Base-by-base conservation (phyloP, 2,113 vertebrate species). In the Phylloscopus trochilus region DNA sequence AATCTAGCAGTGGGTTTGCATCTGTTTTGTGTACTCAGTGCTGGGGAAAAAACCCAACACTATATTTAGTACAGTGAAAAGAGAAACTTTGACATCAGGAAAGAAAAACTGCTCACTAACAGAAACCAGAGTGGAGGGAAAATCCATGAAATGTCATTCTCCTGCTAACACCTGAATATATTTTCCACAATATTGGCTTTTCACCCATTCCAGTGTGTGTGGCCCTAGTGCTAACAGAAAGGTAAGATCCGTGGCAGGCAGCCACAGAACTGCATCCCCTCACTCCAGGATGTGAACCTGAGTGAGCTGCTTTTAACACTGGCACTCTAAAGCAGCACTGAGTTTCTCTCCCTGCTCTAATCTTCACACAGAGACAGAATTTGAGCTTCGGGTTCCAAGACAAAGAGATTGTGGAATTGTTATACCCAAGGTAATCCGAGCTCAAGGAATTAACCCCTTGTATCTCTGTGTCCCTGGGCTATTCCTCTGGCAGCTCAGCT, bases 301-400 rank as follows among this genome's bases (percentile, higher is more conserved):
- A 23, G 15, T 0, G 8, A 21, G 41, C 43, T 27, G 26, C 37
- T 56, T 24, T 2, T 0, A 44, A 22, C 63, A 56, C 26, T 1
- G 2, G 24, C 82, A 64, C 35, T 31, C 60, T 4, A 17, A 35
- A 24, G 31, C 21, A 63, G 60, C 2, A 0, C 2, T 15, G 15
- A 18, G 8, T 28, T 70, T 75, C 43, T 20, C 60, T 44, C 83
- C 31, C 44, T 37, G 1, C 67, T 69, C 20, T 33, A 12, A 83
- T 17, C 37, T 37, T 51, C 52, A 56, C 23, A 14, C 1, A 0
- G 15, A 89, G 39, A 41, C 8, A 8, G 3, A 37, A 70, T 20
- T 10, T 22, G 30, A 70, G 46, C 51, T 83, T 33, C 27, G 2
- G 13, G 33, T 63, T 66, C 30, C 67, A 56, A 3, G 6, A 68